Evolutionary conservation across 2,888 invertebrate species (phyloP).

Genomic region (Eupithecia inturbata): DNA sequence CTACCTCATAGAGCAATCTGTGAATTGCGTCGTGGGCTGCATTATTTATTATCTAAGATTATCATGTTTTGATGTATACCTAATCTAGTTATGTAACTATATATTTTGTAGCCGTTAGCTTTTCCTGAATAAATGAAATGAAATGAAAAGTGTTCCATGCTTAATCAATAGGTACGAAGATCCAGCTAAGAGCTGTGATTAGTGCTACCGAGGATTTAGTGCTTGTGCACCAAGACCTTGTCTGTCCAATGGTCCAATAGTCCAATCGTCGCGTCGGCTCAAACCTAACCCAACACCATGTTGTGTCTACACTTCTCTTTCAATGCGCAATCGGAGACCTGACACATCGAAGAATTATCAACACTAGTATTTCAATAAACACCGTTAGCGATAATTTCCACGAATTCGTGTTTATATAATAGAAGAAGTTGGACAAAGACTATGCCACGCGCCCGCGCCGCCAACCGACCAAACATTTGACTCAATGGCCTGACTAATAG

Average conservation of each 20-base stretch:
- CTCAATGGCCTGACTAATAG: slow-evolving; percentile 50
- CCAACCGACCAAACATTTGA: slow-evolving; percentile 67
- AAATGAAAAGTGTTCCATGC: too few relatives aligned
- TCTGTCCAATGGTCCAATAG: not conserved
- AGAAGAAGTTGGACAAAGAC: slow-evolving; percentile 68
- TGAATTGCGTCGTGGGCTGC: too few relatives aligned
- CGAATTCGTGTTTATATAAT: slow-evolving; percentile 75
- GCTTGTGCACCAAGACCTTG: not conserved
- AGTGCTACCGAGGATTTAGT: not conserved
- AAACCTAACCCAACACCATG: slow-evolving; percentile 16
- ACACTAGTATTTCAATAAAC: slow-evolving; percentile 65
- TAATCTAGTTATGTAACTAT: too few relatives aligned
- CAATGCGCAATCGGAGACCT: slow-evolving; percentile 27
- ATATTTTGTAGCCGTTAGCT: too few relatives aligned
- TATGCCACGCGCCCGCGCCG: slow-evolving; percentile 82
- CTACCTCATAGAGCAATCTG: too few relatives aligned
- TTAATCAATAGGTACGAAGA: too few relatives aligned
- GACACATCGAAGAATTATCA: slow-evolving; percentile 42
- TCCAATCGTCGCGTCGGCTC: not conserved
- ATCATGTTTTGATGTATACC: too few relatives aligned
- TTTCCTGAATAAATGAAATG: too few relatives aligned
- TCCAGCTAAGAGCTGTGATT: too few relatives aligned
- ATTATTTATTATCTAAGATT: too few relatives aligned
- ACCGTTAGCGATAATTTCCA: slow-evolving; percentile 61
- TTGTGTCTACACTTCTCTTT: slow-evolving; percentile 44